Conservation (phyloP, 2,797 vertebrate genomes). For the Neostethus bicornis region DNA sequence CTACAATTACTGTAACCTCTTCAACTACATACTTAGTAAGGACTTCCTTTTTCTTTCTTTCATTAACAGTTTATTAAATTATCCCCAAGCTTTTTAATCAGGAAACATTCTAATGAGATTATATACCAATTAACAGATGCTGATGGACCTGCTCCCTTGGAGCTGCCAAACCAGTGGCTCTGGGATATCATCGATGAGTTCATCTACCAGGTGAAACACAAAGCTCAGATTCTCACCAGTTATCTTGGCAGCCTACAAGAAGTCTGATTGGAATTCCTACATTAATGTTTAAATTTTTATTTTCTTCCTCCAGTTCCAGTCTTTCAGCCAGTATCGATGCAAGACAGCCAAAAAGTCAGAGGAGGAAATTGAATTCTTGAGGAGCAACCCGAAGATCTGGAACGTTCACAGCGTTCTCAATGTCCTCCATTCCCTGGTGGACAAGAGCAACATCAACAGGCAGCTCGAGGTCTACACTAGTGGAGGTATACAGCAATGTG, state of each 20-base stretch:
- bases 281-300: not conserved
- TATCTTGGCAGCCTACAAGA: not conserved
- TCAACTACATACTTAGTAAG: conserved; percentile 99
- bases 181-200: conserved; percentile 99
- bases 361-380: conserved; percentile 96
- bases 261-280: not conserved
- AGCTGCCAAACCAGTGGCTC: conserved; percentile 98
- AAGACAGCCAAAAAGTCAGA: conserved; percentile 97
- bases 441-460: conserved; percentile 98
- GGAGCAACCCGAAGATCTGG: conserved; percentile 99
- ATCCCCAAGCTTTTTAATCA: not conserved
- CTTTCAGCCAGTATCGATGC: conserved; percentile 98
- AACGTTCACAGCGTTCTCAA: conserved; percentile 98
- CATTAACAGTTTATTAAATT: too few relatives aligned
- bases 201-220: conserved; percentile 90
- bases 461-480: conserved; percentile 99
- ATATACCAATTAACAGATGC: conserved; percentile 83
- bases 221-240: not conserved
- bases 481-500: conserved; percentile 82
- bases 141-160: conserved; percentile 95
- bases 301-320: conserved; percentile 87
- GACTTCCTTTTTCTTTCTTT: not conserved
- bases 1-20: conserved; percentile 99
- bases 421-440: conserved; percentile 95
- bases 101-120: not conserved